phyloP scores from a whole-genome alignment of 2,113 vertebrate species.

The Okapia johnstoni region DNA sequence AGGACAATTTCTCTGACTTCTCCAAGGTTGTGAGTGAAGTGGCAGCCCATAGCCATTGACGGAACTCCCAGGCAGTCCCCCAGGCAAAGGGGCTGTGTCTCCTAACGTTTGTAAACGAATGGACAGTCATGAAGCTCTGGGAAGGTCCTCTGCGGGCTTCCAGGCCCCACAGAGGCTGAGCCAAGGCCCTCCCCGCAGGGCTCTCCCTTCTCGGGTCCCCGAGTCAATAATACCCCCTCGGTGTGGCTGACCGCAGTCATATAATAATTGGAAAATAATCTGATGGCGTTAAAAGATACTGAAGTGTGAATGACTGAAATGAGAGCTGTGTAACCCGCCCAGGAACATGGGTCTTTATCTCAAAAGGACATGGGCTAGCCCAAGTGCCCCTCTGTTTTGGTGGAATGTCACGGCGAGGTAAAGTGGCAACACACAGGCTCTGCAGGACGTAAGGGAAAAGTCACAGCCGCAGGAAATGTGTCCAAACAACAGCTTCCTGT shows the following conservation, averaged over 20 bases:
- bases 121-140: background rate
- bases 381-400: background rate
- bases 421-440: background rate
- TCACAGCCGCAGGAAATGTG: background rate
- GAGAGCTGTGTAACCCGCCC: background rate
- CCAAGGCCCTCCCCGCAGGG: background rate
- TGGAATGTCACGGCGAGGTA: background rate
- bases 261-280: background rate
- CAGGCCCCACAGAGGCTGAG: background rate
- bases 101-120: background rate
- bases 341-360: background rate
- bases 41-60: background rate
- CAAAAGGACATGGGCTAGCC: background rate
- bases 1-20: background rate
- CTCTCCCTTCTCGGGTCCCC: background rate
- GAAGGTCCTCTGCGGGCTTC: background rate
- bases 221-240: background rate
- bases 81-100: background rate
- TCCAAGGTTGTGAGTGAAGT: background rate
- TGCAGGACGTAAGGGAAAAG: background rate
- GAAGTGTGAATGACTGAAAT: background rate
- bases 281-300: background rate
- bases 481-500: too few relatives aligned
- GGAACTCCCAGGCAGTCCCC: background rate
- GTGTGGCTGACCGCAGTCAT: background rate